A percentile compares a stretch with the other conserved stretches of the same genome.
Evolutionary conservation across 2,797 vertebrate genomes (phyloP).

Genomic region (Phaenicophaeus curvirostris): DNA sequence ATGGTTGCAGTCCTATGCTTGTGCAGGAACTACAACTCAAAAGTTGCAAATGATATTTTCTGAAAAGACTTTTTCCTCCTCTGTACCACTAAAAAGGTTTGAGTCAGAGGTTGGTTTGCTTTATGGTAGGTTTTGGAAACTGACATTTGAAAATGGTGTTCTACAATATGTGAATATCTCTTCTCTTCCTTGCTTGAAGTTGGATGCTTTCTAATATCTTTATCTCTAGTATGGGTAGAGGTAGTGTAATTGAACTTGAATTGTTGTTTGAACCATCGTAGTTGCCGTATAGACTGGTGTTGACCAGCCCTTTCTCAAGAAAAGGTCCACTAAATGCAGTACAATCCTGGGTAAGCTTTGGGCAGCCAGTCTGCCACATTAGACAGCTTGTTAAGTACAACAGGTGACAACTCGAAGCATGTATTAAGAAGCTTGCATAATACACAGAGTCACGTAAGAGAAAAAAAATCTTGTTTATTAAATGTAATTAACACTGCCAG

Average conservation of each 20-base stretch:
- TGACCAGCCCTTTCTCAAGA: neutral
- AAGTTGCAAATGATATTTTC: neutral
- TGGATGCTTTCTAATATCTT: neutral
- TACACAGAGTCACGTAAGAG: neutral
- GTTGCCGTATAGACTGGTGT: neutral
- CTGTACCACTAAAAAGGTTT: neutral
- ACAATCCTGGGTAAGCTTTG: neutral
- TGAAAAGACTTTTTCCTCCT: neutral
- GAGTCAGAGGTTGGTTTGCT: neutral
- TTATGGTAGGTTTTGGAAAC: neutral
- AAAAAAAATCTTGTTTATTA: constrained; percentile 31
- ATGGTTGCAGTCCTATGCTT: too few species aligned
- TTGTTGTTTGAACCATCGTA: neutral
- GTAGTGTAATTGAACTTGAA: neutral
- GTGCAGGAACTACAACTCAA: too few species aligned
- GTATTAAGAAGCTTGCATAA: neutral
- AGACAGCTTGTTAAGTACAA: neutral
- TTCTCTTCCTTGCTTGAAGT: neutral
- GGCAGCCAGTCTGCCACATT: neutral
- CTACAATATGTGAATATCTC: neutral
- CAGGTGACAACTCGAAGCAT: neutral
- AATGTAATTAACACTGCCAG: neutral
- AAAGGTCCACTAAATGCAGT: neutral
- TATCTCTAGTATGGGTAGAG: neutral
- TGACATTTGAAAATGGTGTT: neutral